Conservation (phyloP, 1,140 invertebrate species). For the Marisa cornuarietis region DNA sequence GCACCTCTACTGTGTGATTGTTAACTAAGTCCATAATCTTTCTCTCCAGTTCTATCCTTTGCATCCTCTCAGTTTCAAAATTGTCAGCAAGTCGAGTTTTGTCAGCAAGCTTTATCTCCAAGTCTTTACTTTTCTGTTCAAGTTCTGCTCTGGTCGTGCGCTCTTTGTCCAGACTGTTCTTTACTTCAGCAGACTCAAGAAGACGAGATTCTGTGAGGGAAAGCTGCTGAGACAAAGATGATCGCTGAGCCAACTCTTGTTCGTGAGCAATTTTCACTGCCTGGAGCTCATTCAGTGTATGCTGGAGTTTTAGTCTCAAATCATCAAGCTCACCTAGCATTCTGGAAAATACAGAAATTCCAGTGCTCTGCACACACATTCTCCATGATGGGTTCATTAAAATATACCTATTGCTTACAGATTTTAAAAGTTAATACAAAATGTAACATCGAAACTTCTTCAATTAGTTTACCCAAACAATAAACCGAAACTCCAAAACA, state of each 20-base stretch:
- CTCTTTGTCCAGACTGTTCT: constrained; percentile 33
- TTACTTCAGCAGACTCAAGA: constrained; percentile 20
- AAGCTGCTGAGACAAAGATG: constrained; percentile 20
- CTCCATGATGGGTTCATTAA: too few relatives aligned
- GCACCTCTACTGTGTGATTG: constrained; percentile 6
- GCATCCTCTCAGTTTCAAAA: constrained; percentile 41
- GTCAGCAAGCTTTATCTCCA: constrained; percentile 43
- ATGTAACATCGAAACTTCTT: too few relatives aligned
- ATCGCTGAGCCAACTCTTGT: constrained; percentile 31
- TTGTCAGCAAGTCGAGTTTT: constrained; percentile 41
- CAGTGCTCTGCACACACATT: too few relatives aligned
- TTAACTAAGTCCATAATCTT: constrained; percentile 11
- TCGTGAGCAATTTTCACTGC: constrained; percentile 44
- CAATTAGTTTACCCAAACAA: too few relatives aligned
- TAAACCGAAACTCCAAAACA: too few relatives aligned
- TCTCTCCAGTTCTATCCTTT: constrained; percentile 30
- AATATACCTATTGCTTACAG: too few relatives aligned
- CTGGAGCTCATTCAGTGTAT: constrained; percentile 52
- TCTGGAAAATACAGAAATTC: constrained; percentile 28
- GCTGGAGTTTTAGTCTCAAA: constrained; percentile 53
- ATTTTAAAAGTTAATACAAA: too few relatives aligned
- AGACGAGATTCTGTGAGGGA: constrained; percentile 19
- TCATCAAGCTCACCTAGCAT: constrained; percentile 51
- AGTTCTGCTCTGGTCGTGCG: constrained; percentile 30
- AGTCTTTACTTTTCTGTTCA: constrained; percentile 35